Evolutionary conservation across 2,888 invertebrate species (phyloP), one percentile per base, ranked within the genome.

Genomic region (Orchestes rusci): DNA sequence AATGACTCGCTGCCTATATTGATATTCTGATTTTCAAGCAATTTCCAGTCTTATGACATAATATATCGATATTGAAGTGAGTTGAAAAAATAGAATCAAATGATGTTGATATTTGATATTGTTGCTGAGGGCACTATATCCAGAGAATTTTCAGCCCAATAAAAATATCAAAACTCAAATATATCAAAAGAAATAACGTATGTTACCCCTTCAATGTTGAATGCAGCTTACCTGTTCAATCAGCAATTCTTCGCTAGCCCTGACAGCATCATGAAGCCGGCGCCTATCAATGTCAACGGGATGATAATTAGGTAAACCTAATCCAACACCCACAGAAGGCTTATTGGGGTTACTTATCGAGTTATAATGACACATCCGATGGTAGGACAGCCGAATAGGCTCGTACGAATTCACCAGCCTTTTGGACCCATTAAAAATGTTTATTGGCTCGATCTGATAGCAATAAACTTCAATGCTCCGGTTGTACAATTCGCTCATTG

Each of bases 401-500:
- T 82, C 82, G 64, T 83, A 81, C 46, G 82, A 81, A 54, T 82
- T 82, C 54, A 82, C 81, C 60, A 81, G 79, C 40, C 59, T 50
- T 59, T 82, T 80, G 51, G 80, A 75, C 23, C 85, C 80, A 63
- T 88, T 86, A 63, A 90, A 89, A 43, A 85, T 88, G 65, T 90
- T 91, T 45, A 89, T 90, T 16, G 91, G 90, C 58, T 85, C 87
- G 61, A 76, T 73, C 59, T 79, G 76, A 63, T 87, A 86, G 61
- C 84, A 82, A 65, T 85, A 92, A 8, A 92, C 82, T 70, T 91
- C 89, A 45, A 92, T 84, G 2, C 85, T 84, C 46, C 91, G 75
- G 68, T 87, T 89, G 65, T 87, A 91, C 70, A 92, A 80, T 70
- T 92, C 91, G 43, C 86, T 85, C 74, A 92, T 80, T 16, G 91